Base-by-base conservation (phyloP, 2,113 vertebrate genomes). In the Xiphias gladius region DNA sequence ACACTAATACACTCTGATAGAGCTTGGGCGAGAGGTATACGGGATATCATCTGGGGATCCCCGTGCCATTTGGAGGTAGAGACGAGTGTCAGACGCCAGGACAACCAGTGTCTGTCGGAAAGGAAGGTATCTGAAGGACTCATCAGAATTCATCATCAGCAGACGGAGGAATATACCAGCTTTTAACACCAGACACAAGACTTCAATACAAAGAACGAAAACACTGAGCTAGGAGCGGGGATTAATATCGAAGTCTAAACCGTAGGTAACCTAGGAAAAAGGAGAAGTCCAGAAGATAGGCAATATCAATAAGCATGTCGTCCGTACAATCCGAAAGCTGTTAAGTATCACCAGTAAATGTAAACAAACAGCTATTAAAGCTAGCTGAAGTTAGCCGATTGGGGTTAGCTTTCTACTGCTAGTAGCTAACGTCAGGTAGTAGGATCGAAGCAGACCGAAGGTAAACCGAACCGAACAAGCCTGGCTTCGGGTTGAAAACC, bases 361-460 rank as follows among this genome's bases (percentile, higher is more conserved):
- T 93, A 93, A 92, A 93, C 91, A 92, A 93, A 90, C 88, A 20
- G 74, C 84, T 76, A 66, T 32, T 54, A 4, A 63, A 79, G 85
- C 90, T 86, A 89, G 89, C 80, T 65, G 7, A 26, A 59, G 76
- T 89, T 89, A 91, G 90, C 90, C 76, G 46, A 52, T 7, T 20
- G 17, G 32, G 37, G 69, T 69, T 90, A 87, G 93, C 92, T 64
- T 75, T 48, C 63, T 22, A 4, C 9, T 82, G 84, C 89, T 91
- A 91, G 54, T 17, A 88, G 89, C 87, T 73, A 71, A 72, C 55
- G 57, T 64, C 65, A 76, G 79, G 70, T 77, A 20, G 55, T 24
- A 13, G 46, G 17, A 52, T 17, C 59, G 24, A 55, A 24, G 48
- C 6, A 65, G 5, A 52, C 26, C 26, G 14, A 54, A 20, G 9